Base-by-base conservation (phyloP, 30 jellyfish, hydroid and myxozoan genomes). In the Rhopilema esculentum region DNA sequence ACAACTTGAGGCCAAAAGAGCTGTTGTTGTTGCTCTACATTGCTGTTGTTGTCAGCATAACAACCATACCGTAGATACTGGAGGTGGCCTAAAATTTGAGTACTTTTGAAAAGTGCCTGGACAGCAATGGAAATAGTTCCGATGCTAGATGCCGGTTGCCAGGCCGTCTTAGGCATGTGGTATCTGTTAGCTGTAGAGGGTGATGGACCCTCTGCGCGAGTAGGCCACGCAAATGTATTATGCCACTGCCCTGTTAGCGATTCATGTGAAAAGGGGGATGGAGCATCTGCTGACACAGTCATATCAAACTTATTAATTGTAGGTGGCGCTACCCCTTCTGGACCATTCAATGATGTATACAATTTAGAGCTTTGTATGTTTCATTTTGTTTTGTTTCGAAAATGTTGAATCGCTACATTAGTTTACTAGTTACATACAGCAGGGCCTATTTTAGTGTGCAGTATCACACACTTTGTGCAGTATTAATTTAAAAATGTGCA, bases 321-420 rank as follows among this genome's bases (percentile, higher is more conserved):
- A 18, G 92, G 81, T 22, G 96, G 96, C 69, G 96, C 96, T 4
- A 88, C 89, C 0, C 96, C 96, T 12, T 68, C 82, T 40, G 96
- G 90, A 6, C 91, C 90, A 18, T 80, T 78, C 57, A 57, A 32
- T 2, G 96, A 88, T 64, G 72, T 73, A 20, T 88, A 78, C 65
- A 9, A 26, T 23, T 83, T 88, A 0, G 84, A 49, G 25, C 70
- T 86, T 4, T 67, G 95, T 86, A 51, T 49, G 95, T 64, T 16
- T 0, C 16, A n/a, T n/a, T n/a, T n/a, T n/a, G n/a, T n/a, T n/a
- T n/a, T n/a, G n/a, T n/a, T n/a, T n/a, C n/a, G n/a, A n/a, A n/a
- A n/a, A n/a, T n/a, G n/a, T n/a, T n/a, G n/a, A n/a, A n/a, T n/a
- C n/a, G n/a, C n/a, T n/a, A n/a, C n/a, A n/a, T n/a, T n/a, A n/a